phyloP scores from a whole-genome alignment of 1,140 invertebrate genomes.

The Drosophila nigromelanica region DNA sequence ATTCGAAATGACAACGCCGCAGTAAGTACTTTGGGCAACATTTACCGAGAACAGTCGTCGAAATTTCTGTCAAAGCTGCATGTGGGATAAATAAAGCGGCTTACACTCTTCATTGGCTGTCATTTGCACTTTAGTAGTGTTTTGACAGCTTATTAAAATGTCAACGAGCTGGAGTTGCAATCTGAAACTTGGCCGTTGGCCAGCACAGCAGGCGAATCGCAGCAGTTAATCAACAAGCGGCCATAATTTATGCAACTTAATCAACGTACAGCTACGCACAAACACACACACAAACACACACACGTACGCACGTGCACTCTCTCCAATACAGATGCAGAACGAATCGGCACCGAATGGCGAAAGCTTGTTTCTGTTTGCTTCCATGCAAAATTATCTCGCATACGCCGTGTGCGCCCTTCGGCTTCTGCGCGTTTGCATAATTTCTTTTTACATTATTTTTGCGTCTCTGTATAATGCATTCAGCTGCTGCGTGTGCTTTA shows the following conservation, averaged over 20 bases:
- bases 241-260: conserved; percentile 75
- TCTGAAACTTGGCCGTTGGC: conserved; percentile 10
- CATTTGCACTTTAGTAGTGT: conserved; percentile 36
- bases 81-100: conserved; percentile 25
- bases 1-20: too few species aligned
- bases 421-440: conserved; percentile 44
- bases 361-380: conserved; percentile 22
- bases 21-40: neutral
- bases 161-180: conserved; percentile 41
- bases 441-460: conserved; percentile 34
- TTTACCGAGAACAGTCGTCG: neutral
- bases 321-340: neutral
- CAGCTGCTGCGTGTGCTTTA: conserved; percentile 16
- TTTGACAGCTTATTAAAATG: conserved; percentile 76
- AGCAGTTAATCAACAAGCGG: conserved; percentile 65
- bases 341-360: neutral
- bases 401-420: conserved; percentile 45
- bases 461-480: neutral
- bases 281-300: neutral
- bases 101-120: conserved; percentile 29
- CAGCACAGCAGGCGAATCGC: neutral
- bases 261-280: conserved; percentile 42
- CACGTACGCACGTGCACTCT: neutral
- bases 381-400: conserved; percentile 52
- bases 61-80: conserved; percentile 2